A percentile compares a stretch with the other conserved stretches of the same genome.
These are phyloP conservation scores for Drosophila sechellia DNA, from an alignment of 1,140 invertebrate species.

Conservation along the genomic window DNA sequence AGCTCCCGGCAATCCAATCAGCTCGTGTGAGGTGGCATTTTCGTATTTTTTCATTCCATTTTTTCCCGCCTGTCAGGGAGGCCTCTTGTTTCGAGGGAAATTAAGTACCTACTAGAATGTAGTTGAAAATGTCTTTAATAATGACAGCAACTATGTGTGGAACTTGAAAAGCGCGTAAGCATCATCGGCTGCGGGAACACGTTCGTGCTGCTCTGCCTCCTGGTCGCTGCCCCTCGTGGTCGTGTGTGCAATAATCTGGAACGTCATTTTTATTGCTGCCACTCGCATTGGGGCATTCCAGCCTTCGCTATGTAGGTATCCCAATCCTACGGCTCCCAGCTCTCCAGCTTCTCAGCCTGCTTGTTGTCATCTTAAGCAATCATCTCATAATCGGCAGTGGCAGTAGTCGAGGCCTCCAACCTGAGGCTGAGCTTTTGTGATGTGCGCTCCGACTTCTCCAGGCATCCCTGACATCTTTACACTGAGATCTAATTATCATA, in stretches of 20 bases:
- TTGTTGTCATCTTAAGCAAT: conserved; percentile 82
- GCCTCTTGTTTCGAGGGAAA: conserved; percentile 63
- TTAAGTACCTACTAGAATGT: conserved; percentile 83
- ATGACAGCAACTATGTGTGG: conserved; percentile 83
- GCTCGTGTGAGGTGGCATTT: conserved; percentile 54
- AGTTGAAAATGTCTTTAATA: conserved; percentile 84
- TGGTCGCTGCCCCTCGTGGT: neutral
- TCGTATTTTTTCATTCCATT: conserved; percentile 1
- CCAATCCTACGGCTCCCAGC: conserved; percentile 10
- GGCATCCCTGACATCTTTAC: conserved; percentile 5
- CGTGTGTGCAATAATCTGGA: conserved; percentile 78
- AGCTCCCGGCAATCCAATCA: conserved; percentile 59
- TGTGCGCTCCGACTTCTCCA: conserved; percentile 16
- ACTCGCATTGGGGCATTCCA: conserved; percentile 76
- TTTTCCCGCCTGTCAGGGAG: conserved; percentile 24
- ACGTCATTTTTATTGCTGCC: conserved; percentile 83
- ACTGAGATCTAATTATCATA: conserved; percentile 5
- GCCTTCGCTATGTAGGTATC: conserved; percentile 8
- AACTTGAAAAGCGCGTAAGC: conserved; percentile 84
- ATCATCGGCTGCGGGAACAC: conserved; percentile 68
- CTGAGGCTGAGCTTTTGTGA: conserved; percentile 27
- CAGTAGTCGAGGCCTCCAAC: conserved; percentile 42
- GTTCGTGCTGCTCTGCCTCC: conserved; percentile 40
- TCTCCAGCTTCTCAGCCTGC: conserved; percentile 53
- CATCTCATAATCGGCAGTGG: conserved; percentile 80